Evolutionary conservation across 2,888 invertebrate species (phyloP).

Genomic region (Lypha dubia): DNA sequence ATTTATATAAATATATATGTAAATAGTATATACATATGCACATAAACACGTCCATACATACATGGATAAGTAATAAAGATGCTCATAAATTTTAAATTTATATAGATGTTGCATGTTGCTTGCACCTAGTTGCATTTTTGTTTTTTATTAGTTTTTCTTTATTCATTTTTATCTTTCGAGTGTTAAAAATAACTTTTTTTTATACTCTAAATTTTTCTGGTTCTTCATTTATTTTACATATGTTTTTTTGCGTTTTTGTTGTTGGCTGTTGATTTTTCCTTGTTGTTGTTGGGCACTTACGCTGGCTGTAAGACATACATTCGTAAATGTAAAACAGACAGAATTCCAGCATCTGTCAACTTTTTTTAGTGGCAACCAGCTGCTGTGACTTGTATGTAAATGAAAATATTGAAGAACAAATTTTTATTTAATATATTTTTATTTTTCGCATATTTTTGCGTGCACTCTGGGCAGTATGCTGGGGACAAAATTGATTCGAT

Average conservation of each 20-base stretch:
- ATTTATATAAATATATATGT: background rate
- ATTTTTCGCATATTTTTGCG: constrained; percentile 14
- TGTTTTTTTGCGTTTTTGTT: constrained; percentile 26
- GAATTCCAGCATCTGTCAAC: constrained; percentile 72
- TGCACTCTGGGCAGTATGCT: constrained; percentile 32
- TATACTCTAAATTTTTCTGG: constrained; percentile 46
- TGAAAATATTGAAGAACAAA: constrained; percentile 30
- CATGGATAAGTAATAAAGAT: constrained; percentile 51
- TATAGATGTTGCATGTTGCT: constrained; percentile 60
- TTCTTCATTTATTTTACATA: constrained; percentile 37
- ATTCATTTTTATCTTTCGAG: constrained; percentile 33
- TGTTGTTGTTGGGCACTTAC: constrained; percentile 23
- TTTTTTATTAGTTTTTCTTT: constrained; percentile 18
- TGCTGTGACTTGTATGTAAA: constrained; percentile 57
- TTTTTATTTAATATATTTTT: constrained; percentile 23
- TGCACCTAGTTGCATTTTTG: constrained; percentile 43
- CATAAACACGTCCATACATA: background rate
- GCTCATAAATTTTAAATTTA: constrained; percentile 50
- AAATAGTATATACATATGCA: no score
- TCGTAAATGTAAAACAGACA: constrained; percentile 34
- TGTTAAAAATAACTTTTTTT: constrained; percentile 68
- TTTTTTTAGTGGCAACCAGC: constrained; percentile 65
- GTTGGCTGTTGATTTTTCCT: background rate
- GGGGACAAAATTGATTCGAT: no score
- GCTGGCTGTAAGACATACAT: constrained; percentile 7